These are phyloP conservation scores for Dioctria linearis DNA, from an alignment of 2,888 invertebrate genomes.

Conservation along the genomic window DNA sequence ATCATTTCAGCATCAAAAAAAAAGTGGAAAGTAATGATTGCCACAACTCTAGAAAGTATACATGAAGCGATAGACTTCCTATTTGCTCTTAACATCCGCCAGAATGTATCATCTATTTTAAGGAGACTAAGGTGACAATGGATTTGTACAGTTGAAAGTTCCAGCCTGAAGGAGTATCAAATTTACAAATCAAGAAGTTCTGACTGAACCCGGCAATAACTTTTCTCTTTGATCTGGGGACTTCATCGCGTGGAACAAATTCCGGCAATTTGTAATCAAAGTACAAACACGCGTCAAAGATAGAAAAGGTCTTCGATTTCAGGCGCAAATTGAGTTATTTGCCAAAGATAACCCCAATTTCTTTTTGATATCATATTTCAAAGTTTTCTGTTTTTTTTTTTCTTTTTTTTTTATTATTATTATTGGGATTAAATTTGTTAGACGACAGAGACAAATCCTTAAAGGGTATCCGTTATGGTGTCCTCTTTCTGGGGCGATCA, in stretches of 20 bases:
- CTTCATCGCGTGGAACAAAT: conserved; percentile 47
- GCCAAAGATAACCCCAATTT: conserved; percentile 46
- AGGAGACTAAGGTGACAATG: not conserved
- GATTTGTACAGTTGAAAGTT: conserved; percentile 4
- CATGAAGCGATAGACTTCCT: too few relatives aligned
- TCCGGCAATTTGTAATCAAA: conserved; percentile 42
- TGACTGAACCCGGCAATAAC: conserved; percentile 20
- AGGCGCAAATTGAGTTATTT: conserved; percentile 46
- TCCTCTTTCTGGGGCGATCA: not conserved
- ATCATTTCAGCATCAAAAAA: too few relatives aligned
- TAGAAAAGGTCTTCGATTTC: conserved; percentile 39
- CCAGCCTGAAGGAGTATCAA: conserved; percentile 31
- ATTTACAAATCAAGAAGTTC: conserved; percentile 39
- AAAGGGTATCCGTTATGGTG: not conserved
- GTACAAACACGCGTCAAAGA: conserved; percentile 40
- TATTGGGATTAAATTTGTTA: conserved; percentile 19
- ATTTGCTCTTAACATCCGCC: too few relatives aligned
- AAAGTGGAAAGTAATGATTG: too few relatives aligned
- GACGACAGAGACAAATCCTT: not conserved
- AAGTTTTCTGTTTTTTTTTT: not conserved
- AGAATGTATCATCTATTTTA: not conserved
- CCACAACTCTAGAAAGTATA: too few relatives aligned
- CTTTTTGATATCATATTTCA: conserved; percentile 47
- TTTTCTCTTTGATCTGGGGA: conserved; percentile 35
- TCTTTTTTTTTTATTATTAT: not conserved